Conservation (phyloP, 2,797 vertebrate genomes). For the Epinephelus awoara region DNA sequence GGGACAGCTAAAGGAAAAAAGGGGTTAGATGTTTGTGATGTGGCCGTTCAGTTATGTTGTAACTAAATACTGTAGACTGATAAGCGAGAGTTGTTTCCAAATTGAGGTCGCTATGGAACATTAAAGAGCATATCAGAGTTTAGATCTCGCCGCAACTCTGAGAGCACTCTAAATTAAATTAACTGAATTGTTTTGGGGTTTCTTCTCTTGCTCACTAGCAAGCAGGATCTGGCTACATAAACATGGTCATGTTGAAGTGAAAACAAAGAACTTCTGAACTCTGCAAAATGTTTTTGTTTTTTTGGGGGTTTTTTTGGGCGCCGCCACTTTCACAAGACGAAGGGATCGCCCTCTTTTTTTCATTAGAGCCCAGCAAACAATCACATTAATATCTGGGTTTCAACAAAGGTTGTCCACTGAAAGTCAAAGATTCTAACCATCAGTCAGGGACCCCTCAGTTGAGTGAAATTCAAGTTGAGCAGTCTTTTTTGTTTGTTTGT, state of each 20-base stretch:
- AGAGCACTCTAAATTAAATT: not conserved
- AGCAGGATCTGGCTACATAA: not conserved
- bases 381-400: too few species aligned
- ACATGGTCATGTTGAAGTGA: not conserved
- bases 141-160: slow-evolving; percentile 6
- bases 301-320: too few species aligned
- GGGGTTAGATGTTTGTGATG: slow-evolving; percentile 18
- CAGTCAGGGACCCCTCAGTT: too few species aligned
- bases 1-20: slow-evolving; percentile 18
- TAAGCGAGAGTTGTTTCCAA: slow-evolving; percentile 46
- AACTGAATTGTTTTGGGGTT: not conserved
- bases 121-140: slow-evolving; percentile 45
- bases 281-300: too few species aligned
- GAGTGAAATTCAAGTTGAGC: too few species aligned
- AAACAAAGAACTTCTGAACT: too few species aligned
- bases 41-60: slow-evolving; percentile 37
- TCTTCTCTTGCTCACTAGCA: not conserved
- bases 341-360: too few species aligned
- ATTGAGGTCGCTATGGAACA: slow-evolving; percentile 59
- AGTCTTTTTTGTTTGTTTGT: too few species aligned
- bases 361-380: too few species aligned
- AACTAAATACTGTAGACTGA: slow-evolving; percentile 31
- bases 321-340: too few species aligned
- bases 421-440: too few species aligned
- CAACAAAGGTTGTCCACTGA: too few species aligned